Evolutionary conservation across 1,140 invertebrate genomes (phyloP).

Genomic region (Magallana angulata): DNA sequence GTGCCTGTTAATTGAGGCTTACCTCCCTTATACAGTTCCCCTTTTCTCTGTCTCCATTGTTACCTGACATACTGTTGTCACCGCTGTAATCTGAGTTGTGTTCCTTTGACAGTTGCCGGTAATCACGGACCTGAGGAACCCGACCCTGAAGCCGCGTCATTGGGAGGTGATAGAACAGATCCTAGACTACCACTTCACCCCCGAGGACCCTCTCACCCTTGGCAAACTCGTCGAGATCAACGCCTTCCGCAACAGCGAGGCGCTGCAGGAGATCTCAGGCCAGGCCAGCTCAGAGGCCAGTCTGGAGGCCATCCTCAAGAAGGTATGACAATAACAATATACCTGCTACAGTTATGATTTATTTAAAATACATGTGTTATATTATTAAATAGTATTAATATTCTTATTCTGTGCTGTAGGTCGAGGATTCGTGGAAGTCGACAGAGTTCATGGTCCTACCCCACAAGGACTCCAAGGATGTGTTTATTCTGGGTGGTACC

Average conservation of each 20-base stretch:
- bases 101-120: constrained; percentile 79
- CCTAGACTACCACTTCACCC: constrained; percentile 74
- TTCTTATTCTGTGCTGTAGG: constrained; percentile 61
- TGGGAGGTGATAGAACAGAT: constrained; percentile 78
- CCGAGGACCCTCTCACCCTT: constrained; percentile 78
- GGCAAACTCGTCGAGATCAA: constrained; percentile 79
- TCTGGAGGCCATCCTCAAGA: constrained; percentile 88
- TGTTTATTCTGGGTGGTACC: constrained; percentile 89
- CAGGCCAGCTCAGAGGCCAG: constrained; percentile 91
- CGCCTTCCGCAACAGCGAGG: constrained; percentile 86
- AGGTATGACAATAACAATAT: constrained; percentile 79
- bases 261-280: constrained; percentile 89
- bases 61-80: too few relatives aligned
- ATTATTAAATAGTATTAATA: too few relatives aligned
- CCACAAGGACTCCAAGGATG: constrained; percentile 85
- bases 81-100: too few relatives aligned
- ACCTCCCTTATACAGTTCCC: too few relatives aligned
- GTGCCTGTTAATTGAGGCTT: too few relatives aligned
- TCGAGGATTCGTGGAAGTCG: constrained; percentile 80
- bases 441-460: constrained; percentile 78
- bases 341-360: too few relatives aligned
- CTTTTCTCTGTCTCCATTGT: too few relatives aligned
- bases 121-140: constrained; percentile 79
- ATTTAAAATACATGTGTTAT: too few relatives aligned
- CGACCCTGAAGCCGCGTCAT: constrained; percentile 77